A percentile compares a stretch with the other conserved stretches of the same genome.
Evolutionary conservation across 2,797 vertebrate genomes (phyloP).

Genomic region (Clarias fuscus): DNA sequence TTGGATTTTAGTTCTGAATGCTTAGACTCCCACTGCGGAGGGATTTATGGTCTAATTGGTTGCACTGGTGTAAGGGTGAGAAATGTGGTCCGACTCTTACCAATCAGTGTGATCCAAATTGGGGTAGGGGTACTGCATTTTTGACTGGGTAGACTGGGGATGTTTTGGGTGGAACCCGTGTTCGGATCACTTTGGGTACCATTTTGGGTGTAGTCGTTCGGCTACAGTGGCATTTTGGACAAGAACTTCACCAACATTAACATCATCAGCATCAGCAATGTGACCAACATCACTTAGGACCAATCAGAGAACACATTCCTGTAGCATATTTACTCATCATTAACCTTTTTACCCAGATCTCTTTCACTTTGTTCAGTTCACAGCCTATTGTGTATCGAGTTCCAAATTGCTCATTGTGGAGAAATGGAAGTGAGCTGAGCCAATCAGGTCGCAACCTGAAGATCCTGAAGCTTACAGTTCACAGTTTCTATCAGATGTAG

Average conservation of each 20-base stretch:
- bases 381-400: neutral
- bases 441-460: neutral
- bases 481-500: neutral
- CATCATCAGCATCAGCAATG: neutral
- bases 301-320: neutral
- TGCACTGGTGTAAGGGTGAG: neutral
- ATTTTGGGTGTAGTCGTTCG: neutral
- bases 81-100: too few relatives aligned
- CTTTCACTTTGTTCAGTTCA: neutral
- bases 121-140: too few relatives aligned
- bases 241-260: neutral
- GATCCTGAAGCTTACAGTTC: neutral
- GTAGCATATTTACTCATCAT: neutral
- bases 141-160: too few relatives aligned
- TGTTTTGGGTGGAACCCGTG: neutral
- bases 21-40: neutral
- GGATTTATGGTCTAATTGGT: neutral
- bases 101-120: too few relatives aligned
- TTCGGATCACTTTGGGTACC: neutral
- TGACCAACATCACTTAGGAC: neutral
- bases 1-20: too few relatives aligned
- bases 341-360: neutral
- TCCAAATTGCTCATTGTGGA: neutral
- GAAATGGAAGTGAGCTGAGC: neutral
- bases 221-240: neutral